Evolutionary conservation across 2,888 invertebrate species (phyloP), one percentile per base, ranked within the genome.

Genomic region (Himalopsyche anomala): DNA sequence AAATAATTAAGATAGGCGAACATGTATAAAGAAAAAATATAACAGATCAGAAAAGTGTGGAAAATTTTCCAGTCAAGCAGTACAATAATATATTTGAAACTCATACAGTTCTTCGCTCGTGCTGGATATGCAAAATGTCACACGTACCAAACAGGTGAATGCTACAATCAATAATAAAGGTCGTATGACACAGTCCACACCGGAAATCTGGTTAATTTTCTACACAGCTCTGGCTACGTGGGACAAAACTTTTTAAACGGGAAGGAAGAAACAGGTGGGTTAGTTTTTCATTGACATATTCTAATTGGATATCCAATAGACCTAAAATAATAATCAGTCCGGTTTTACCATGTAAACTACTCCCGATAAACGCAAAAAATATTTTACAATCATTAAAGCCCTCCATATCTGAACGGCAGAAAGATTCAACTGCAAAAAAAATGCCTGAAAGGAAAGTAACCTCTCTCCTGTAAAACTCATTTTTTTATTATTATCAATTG

Each of bases 271-370:
- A 36, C 9, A 74, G 74, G 38, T 36, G 38, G 74, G 74, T 74
- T 74, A 74, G 74, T 74, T 74, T 36, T 74, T 38, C 74, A 36
- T 38, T 38, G 36, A 74, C 11, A 74, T 74, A 38, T 74, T 36
- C 51, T 51, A 51, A 51, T 51, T 36, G 74, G 12, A 12, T 36
- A 36, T 74, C 38, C 74, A 36, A 74, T 38, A 74, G 36, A 74
- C 74, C 36, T 74, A 74, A 28, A 74, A 74, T 74, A 74, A 74
- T 74, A 74, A 74, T 74, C 74, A 74, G 74, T 74, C 74, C 74
- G 15, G 74, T 74, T 15, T 36, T 74, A 74, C 36, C 74, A 8
- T 74, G 74, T 51, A 74, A 74, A 74, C 36, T 28, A 28, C 74
- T 36, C 36, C 38, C 36, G 12, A 51, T 15, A 15, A 51, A 15